Base-by-base conservation (phyloP, 2,888 invertebrate genomes). In the Acanthosepion pharaonis region DNA sequence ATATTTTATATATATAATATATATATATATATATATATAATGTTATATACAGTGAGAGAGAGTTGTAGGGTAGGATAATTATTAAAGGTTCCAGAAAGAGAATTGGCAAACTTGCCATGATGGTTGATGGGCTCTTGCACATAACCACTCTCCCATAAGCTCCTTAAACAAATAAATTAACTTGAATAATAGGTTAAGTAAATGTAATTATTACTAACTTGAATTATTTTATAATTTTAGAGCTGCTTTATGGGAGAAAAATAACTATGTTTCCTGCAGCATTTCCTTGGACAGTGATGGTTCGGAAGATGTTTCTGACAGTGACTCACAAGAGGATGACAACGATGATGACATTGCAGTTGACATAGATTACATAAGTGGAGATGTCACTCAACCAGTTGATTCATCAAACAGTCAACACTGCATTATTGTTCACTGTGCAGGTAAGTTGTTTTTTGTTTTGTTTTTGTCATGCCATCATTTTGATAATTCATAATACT, bases 331-430 rank as follows among this genome's bases (percentile, higher is more conserved):
- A 8, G 96, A 96, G 28, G 95, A 95, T 51, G 95, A 96, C 42
- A 42, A 42, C 18, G 95, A 95, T 15, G 95, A 95, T 33, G 96
- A 95, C 51, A 95, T 94, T 91, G 92, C 94, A 20, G 95, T 93
- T 20, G 94, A 93, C 8, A 96, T 97, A 23, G 95, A 96, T 28
- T 97, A 97, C 95, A 97, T 97, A 53, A 96, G 96, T 64, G 97
- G 97, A 48, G 97, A 97, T 95, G 97, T 97, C 53, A 97, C 97
- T 18, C 96, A 97, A 78, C 97, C 97, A 15, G 94, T 96, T 5
- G 94, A 95, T 49, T 94, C 94, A 49, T 94, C 94, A 33, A 94
- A 95, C 51, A 94, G 95, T 93, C 95, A 91, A 93, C 95, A 53
- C 95, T 96, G 28, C 95, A 95, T 97, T 51, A 96, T 97, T 78